Evolutionary conservation across 1,140 invertebrate genomes (phyloP).

Genomic region (Listronotus oregonensis): DNA sequence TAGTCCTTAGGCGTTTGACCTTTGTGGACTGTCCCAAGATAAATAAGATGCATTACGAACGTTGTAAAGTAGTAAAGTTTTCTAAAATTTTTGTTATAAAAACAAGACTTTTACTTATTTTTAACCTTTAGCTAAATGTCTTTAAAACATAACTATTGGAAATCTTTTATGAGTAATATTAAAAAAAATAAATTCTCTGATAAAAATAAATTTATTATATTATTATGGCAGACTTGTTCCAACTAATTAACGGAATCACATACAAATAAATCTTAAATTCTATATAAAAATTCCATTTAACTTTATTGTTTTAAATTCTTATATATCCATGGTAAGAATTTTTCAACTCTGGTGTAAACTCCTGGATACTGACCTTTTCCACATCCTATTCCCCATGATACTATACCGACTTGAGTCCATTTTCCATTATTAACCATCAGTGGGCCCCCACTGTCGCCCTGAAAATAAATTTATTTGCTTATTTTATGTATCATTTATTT

Average conservation of each 20-base stretch:
- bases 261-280: conserved; percentile 13
- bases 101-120: too few relatives aligned
- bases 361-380: conserved; percentile 90
- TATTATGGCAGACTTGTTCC: not conserved
- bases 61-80: too few relatives aligned
- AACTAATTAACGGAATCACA: not conserved
- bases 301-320: conserved; percentile 66
- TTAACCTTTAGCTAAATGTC: too few relatives aligned
- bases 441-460: conserved; percentile 93
- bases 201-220: too few relatives aligned
- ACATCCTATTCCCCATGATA: conserved; percentile 93
- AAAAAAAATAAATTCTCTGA: too few relatives aligned
- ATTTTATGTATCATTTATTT: too few relatives aligned
- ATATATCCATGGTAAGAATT: conserved; percentile 78
- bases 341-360: conserved; percentile 78
- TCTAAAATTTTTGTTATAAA: too few relatives aligned
- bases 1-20: too few relatives aligned
- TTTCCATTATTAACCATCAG: conserved; percentile 79
- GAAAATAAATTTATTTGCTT: conserved; percentile 44
- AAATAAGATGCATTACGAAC: too few relatives aligned
- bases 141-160: too few relatives aligned
- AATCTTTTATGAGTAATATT: too few relatives aligned
- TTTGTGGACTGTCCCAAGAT: too few relatives aligned
- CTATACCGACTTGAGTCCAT: conserved; percentile 86
- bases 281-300: not conserved